Base-by-base conservation (phyloP, 1,140 invertebrate genomes). In the Periplaneta americana region DNA sequence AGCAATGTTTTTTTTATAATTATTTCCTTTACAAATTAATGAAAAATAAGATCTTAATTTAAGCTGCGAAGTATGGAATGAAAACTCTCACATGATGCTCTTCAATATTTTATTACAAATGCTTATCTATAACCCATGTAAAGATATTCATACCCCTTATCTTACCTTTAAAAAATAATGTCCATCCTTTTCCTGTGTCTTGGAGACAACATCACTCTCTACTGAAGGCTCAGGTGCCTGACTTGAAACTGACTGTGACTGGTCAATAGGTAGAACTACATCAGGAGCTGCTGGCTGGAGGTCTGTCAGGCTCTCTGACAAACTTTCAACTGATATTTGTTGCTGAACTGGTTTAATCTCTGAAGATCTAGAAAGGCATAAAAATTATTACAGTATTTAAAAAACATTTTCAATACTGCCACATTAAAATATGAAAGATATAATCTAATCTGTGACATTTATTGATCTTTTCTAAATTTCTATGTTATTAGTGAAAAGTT, bases 101-200 rank as follows among this genome's bases (percentile, higher is more conserved):
- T n/a, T n/a, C n/a, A n/a, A n/a, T n/a, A n/a, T n/a, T n/a, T n/a
- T n/a, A n/a, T n/a, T n/a, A n/a, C n/a, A n/a, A n/a, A n/a, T n/a
- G n/a, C n/a, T n/a, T n/a, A n/a, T n/a, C n/a, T n/a, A n/a, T n/a
- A n/a, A n/a, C n/a, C n/a, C n/a, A n/a, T n/a, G n/a, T n/a, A n/a
- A n/a, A n/a, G n/a, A n/a, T n/a, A n/a, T n/a, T n/a, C n/a, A n/a
- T n/a, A n/a, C n/a, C n/a, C n/a, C n/a, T n/a, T 22, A 32, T 81
- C 86, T 85, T 86, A 90, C 90, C 82, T 87, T 88, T 80, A 92
- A 86, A 87, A 96, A 97, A 87, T 95, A 95, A 87, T 95, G 91
- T 34, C 93, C 96, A 88, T 96, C 92, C 83, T 91, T 92, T 39
- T 88, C 87, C 74, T 74, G 32, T 66, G 2, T 37, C 32, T 18